phyloP scores from a whole-genome alignment of 2,113 vertebrate species.

The Onychostruthus taczanowskii region DNA sequence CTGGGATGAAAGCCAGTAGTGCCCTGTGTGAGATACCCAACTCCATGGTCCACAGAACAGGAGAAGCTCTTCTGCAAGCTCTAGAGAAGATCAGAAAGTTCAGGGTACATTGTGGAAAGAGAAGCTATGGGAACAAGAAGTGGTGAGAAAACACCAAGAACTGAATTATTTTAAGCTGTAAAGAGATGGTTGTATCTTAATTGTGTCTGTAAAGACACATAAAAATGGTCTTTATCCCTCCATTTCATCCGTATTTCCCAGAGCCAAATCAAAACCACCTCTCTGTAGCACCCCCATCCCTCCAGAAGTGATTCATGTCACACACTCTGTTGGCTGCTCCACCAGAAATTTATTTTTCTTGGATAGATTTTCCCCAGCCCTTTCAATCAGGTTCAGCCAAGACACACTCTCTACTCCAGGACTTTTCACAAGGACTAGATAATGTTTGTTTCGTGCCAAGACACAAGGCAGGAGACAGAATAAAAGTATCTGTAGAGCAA shows the following conservation, averaged over 20 bases:
- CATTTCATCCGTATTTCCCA: neutral
- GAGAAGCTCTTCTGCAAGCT: neutral
- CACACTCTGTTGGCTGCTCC: neutral
- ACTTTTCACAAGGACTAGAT: neutral
- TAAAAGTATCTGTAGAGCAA: neutral
- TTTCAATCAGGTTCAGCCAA: conserved; percentile 23
- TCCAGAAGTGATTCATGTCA: neutral
- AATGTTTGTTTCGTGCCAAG: neutral
- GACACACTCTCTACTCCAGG: neutral
- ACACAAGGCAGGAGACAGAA: neutral
- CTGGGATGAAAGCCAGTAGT: neutral
- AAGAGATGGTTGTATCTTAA: neutral
- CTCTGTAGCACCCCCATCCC: neutral
- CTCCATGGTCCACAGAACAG: rapidly evolving
- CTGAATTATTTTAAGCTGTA: neutral
- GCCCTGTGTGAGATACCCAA: rapidly evolving
- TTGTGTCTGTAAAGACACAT: neutral
- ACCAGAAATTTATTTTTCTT: conserved; percentile 13
- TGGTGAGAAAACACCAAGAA: neutral
- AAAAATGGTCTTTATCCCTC: neutral
- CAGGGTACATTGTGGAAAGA: neutral
- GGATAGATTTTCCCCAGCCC: neutral
- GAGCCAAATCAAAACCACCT: neutral
- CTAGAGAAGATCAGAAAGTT: neutral
- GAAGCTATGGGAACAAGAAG: neutral